phyloP scores from a whole-genome alignment of 2,797 vertebrate species.

The Epinephelus coioides region DNA sequence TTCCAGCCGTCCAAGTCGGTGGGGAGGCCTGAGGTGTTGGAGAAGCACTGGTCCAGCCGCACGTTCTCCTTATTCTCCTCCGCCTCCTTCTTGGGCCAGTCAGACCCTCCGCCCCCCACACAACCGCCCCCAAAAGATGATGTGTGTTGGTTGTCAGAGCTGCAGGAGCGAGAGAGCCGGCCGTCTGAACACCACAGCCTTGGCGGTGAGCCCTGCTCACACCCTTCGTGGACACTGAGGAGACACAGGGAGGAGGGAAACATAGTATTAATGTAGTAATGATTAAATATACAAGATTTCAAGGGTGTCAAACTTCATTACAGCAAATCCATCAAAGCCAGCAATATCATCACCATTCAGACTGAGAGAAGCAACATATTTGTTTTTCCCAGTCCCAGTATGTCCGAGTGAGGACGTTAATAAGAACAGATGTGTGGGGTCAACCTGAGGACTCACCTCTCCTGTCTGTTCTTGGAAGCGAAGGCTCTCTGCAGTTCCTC shows the following conservation, averaged over 20 bases:
- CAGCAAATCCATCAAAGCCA: not conserved
- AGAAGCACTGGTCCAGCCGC: slow-evolving; percentile 91
- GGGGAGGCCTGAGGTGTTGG: slow-evolving; percentile 91
- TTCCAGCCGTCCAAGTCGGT: slow-evolving; percentile 93
- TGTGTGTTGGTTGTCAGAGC: slow-evolving; percentile 83
- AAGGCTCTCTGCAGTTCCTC: slow-evolving; percentile 97
- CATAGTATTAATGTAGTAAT: not conserved
- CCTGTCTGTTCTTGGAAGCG: slow-evolving; percentile 95
- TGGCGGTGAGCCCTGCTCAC: slow-evolving; percentile 90
- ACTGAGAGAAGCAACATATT: slow-evolving; percentile 2
- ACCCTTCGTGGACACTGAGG: slow-evolving; percentile 82
- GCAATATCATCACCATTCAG: not conserved
- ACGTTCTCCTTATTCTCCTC: slow-evolving; percentile 99
- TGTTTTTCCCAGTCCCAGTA: not conserved
- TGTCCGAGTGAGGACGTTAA: not conserved
- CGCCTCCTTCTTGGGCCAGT: slow-evolving; percentile 90
- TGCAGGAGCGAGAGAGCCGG: slow-evolving; percentile 84
- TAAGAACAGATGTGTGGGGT: slow-evolving; percentile 8
- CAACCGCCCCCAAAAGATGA: slow-evolving; percentile 69
- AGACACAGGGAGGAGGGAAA: not conserved
- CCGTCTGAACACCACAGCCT: slow-evolving; percentile 88
- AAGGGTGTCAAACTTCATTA: not conserved
- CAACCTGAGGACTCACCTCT: slow-evolving; percentile 86
- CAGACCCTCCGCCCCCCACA: slow-evolving; percentile 79
- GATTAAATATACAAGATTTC: not conserved